phyloP scores from a whole-genome alignment of 2,888 invertebrate species.

The Phania funesta region DNA sequence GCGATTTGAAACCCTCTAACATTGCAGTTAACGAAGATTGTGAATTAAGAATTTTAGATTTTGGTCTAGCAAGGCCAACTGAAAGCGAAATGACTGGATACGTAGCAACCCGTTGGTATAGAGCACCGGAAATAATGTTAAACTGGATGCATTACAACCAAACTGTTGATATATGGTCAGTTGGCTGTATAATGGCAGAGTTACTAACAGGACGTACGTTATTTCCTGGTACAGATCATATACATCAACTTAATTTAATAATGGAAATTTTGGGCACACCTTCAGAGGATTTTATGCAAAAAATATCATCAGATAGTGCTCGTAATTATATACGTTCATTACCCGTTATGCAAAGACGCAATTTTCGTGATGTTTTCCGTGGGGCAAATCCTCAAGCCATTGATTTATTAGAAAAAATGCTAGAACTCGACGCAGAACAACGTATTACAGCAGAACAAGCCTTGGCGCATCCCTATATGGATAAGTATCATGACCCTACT shows the following conservation, averaged over 20 bases:
- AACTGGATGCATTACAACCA: slow-evolving; percentile 99
- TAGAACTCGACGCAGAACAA: slow-evolving; percentile 97
- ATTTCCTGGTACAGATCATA: slow-evolving; percentile 99
- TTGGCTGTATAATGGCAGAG: slow-evolving; percentile 99
- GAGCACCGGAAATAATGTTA: slow-evolving; percentile 99
- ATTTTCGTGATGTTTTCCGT: slow-evolving; percentile 93
- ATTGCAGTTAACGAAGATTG: slow-evolving; percentile 99
- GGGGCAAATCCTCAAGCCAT: slow-evolving; percentile 97
- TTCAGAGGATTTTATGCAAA: slow-evolving; percentile 94
- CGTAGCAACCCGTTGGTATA: slow-evolving; percentile 95
- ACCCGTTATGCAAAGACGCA: slow-evolving; percentile 91
- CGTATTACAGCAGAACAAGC: slow-evolving; percentile 88
- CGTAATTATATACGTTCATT: slow-evolving; percentile 96
- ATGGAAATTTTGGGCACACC: slow-evolving; percentile 98
- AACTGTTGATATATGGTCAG: slow-evolving; percentile 99
- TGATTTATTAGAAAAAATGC: slow-evolving; percentile 96
- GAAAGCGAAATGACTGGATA: slow-evolving; percentile 99
- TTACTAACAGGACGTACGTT: slow-evolving; percentile 94
- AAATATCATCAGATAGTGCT: slow-evolving; percentile 98
- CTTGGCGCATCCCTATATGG: slow-evolving; percentile 84
- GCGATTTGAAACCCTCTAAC: slow-evolving; percentile 98
- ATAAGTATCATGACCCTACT: slow-evolving; percentile 97
- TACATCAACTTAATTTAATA: slow-evolving; percentile 98
- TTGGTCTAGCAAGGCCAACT: slow-evolving; percentile 97
- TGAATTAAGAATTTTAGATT: slow-evolving; percentile 98